Evolutionary conservation across 2,888 invertebrate species (phyloP).

Genomic region (Dynastes hyllus): DNA sequence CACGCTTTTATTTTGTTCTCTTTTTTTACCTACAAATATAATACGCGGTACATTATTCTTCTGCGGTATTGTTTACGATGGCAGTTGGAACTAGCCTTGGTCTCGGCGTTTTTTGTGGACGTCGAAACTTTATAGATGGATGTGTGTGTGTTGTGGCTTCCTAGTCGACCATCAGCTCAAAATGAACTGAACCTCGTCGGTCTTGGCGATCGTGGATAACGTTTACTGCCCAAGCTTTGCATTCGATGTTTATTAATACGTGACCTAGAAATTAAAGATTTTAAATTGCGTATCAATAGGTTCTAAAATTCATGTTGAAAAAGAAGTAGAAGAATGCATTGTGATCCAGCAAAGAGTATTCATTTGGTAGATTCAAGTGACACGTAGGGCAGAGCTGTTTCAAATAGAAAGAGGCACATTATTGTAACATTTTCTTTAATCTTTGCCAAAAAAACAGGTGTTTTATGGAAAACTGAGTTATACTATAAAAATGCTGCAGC

Average conservation of each 20-base stretch:
- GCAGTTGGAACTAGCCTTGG: conserved; percentile 68
- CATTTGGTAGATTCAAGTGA: too few species aligned
- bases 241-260: conserved; percentile 93
- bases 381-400: too few species aligned
- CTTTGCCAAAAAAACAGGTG: too few species aligned
- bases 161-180: conserved; percentile 95
- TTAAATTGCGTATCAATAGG: background rate
- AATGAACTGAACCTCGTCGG: conserved; percentile 94
- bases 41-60: conserved; percentile 52
- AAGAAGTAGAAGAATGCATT: background rate
- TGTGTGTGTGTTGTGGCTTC: conserved; percentile 50
- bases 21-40: conserved; percentile 54
- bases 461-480: too few species aligned
- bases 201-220: conserved; percentile 90
- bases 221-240: conserved; percentile 95
- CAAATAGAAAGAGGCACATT: too few species aligned
- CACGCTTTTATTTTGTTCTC: conserved; percentile 54
- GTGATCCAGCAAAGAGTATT: too few species aligned
- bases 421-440: too few species aligned
- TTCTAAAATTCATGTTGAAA: background rate
- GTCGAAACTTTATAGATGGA: conserved; percentile 48
- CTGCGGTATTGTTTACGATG: conserved; percentile 61
- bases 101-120: conserved; percentile 55
- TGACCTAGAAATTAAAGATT: conserved; percentile 76
- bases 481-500: too few species aligned